Conservation (phyloP, 2,888 invertebrate genomes). For the Ormyrus pomaceus region DNA sequence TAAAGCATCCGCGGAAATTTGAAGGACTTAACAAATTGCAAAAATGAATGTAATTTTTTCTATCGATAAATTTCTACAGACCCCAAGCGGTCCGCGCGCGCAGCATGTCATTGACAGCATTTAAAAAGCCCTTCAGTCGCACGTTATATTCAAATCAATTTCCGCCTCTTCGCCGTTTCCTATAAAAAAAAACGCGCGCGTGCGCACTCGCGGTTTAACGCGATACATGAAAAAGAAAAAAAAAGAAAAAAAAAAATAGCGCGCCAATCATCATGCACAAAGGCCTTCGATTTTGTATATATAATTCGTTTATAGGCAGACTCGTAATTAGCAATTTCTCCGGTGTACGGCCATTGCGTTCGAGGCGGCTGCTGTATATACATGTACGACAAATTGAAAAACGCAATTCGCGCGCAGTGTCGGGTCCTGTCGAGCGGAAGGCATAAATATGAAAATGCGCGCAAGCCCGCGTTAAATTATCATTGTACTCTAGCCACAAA, state of each 20-base stretch:
- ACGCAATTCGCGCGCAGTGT: constrained; percentile 32
- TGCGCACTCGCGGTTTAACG: not conserved
- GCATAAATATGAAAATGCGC: constrained; percentile 53
- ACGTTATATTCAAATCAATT: constrained; percentile 19
- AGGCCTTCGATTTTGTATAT: constrained; percentile 27
- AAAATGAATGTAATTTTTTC: not conserved
- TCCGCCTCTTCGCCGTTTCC: not conserved
- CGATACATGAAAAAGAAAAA: not conserved
- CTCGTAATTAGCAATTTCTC: constrained; percentile 43
- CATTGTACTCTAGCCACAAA: constrained; percentile 45
- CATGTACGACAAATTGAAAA: constrained; percentile 46
- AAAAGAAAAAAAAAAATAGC: not conserved
- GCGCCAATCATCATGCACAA: constrained; percentile 21
- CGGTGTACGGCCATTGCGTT: not conserved
- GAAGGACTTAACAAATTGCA: no score
- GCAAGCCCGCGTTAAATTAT: constrained; percentile 45
- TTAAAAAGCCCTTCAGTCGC: constrained; percentile 9
- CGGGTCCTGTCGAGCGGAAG: constrained; percentile 43
- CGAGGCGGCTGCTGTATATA: not conserved
- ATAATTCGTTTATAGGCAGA: constrained; percentile 34
- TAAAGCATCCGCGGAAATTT: no score
- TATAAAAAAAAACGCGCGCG: not conserved
- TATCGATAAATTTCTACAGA: not conserved
- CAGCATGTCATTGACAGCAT: not conserved
- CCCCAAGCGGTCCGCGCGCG: not conserved